Evolutionary conservation across 1,140 invertebrate species (phyloP), one percentile per base, ranked within the genome.

Genomic region (Thaumetopoea pityocampa): DNA sequence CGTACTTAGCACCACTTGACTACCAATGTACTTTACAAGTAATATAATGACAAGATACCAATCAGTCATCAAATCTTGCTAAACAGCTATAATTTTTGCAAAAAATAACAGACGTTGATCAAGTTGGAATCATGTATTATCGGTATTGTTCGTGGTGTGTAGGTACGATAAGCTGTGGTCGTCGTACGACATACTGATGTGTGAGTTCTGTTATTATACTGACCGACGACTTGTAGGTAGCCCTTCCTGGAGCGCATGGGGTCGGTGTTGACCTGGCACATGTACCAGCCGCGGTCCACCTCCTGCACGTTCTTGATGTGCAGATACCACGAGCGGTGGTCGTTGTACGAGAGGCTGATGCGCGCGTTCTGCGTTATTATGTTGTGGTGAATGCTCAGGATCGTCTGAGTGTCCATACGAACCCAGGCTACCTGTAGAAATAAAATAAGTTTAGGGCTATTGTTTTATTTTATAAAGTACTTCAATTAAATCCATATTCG

Each of bases 341-440:
- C 93, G 66, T 94, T 96, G 81, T 92, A 94, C 12, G 93, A 92
- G 36, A 96, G 81, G 3, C 92, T 92, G 40, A 97, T 94, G 47
- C 95, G 88, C 6, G 92, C 90, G 80, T 96, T 96, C 70, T 95
- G 92, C 2, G 94, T 95, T 51, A 96, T 95, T 20, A 96, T 93
- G 64, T 93, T 92, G 67, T 94, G 91, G 66, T 96, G 94, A 60
- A 96, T 96, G 10, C 94, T 94, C 9, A 96, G 85, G 52, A 96
- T 96, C 3, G 95, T 95, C 76, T 96, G 94, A 1, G 95, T 96
- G 66, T 96, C 94, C 42, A 96, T 93, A 20, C 94, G 87, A 7
- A 96, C 93, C 93, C 94, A 96, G 48, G 95, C 95, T 52, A 96
- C 92, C 93, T 95, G 71, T 8, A 82, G 80, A 41, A 23, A n/a